Conservation (phyloP, 1,140 invertebrate genomes). For the Monochamus saltuarius region DNA sequence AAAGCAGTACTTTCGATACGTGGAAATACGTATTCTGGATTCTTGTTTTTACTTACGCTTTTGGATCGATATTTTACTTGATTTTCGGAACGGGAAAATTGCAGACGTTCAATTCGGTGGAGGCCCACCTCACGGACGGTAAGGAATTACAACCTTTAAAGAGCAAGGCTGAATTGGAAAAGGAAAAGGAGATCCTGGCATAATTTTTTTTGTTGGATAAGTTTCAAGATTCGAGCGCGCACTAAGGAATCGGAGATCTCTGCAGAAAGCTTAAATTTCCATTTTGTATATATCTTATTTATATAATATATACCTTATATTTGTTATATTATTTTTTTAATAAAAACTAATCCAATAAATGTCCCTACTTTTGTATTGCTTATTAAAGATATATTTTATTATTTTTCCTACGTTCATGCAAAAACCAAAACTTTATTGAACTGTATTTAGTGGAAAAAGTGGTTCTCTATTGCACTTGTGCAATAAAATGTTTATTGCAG, state of each 20-base stretch:
- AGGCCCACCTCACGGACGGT: conserved; percentile 32
- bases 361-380: too few relatives aligned
- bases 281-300: too few relatives aligned
- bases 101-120: conserved; percentile 64
- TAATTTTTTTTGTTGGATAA: conserved; percentile 11
- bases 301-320: too few relatives aligned
- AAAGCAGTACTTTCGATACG: conserved; percentile 70
- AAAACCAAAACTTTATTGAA: too few relatives aligned
- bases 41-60: conserved; percentile 68
- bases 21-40: conserved; percentile 89
- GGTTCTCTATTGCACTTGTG: too few relatives aligned
- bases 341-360: not conserved
- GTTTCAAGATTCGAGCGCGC: not conserved
- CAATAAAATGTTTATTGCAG: too few relatives aligned
- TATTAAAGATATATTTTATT: too few relatives aligned
- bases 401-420: too few relatives aligned
- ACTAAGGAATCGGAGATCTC: too few relatives aligned
- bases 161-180: conserved; percentile 42
- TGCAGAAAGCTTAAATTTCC: too few relatives aligned
- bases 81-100: conserved; percentile 70
- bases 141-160: conserved; percentile 52
- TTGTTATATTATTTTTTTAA: too few relatives aligned
- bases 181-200: conserved; percentile 35
- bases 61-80: conserved; percentile 68
- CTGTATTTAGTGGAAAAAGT: too few relatives aligned